Base-by-base conservation (phyloP, 37 sponge, comb jelly and placozoan species). In the Bolinopsis microptera region DNA sequence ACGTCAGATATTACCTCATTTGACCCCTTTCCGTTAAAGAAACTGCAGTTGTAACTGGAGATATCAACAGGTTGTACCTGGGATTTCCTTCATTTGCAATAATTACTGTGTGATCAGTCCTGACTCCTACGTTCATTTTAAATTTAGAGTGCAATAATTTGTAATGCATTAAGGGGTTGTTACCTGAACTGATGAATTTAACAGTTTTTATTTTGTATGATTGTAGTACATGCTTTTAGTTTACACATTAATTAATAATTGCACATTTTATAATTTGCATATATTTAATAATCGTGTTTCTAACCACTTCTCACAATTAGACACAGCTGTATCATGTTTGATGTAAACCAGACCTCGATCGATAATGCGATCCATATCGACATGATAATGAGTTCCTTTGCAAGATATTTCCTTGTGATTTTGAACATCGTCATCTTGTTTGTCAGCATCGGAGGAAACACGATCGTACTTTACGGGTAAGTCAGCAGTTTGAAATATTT, bases 241-340 rank as follows among this genome's bases (percentile, higher is more conserved):
- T n/a, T n/a, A n/a, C n/a, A n/a, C n/a, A n/a, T n/a, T n/a, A n/a
- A n/a, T n/a, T n/a, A n/a, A n/a, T n/a, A n/a, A n/a, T n/a, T n/a
- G n/a, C n/a, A n/a, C n/a, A n/a, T n/a, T n/a, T n/a, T n/a, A n/a
- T n/a, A n/a, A n/a, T n/a, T n/a, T n/a, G n/a, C n/a, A n/a, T n/a
- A n/a, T n/a, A n/a, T n/a, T n/a, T n/a, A n/a, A n/a, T n/a, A n/a
- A n/a, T n/a, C n/a, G n/a, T n/a, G n/a, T n/a, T n/a, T n/a, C n/a
- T n/a, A n/a, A n/a, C n/a, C n/a, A n/a, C n/a, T n/a, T n/a, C n/a
- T n/a, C n/a, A n/a, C n/a, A n/a, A n/a, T n/a, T n/a, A n/a, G n/a
- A n/a, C n/a, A n/a, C n/a, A n/a, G n/a, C n/a, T n/a, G n/a, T n/a
- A 9, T 32, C 38, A 86, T 86, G 90, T 86, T 86, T 86, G 90